A percentile compares a stretch with the other conserved stretches of the same genome.
Evolutionary conservation across 1,140 invertebrate species (phyloP).

Genomic region (Callitettix versicolor): DNA sequence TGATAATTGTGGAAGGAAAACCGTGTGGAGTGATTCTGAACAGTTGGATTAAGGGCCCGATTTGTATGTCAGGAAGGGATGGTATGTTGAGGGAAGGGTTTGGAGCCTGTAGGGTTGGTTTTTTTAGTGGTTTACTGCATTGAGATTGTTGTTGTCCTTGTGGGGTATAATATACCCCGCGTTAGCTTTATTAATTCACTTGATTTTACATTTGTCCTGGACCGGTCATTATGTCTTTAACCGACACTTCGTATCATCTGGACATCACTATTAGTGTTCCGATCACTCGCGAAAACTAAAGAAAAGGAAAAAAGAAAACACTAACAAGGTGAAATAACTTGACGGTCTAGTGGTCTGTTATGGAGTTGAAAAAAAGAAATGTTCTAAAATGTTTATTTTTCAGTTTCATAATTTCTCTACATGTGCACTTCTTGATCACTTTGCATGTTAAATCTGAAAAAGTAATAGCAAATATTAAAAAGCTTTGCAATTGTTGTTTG

Average conservation of each 20-base stretch:
- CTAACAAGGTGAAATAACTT: too few relatives aligned
- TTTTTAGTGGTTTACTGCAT: slow-evolving; percentile 19
- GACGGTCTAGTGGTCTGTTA: too few relatives aligned
- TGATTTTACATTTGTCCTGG: slow-evolving; percentile 11
- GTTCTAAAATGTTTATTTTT: too few relatives aligned
- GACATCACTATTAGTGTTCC: too few relatives aligned
- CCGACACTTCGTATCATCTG: background rate
- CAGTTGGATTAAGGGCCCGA: slow-evolving; percentile 19
- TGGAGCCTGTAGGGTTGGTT: slow-evolving; percentile 18
- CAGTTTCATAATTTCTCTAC: too few relatives aligned
- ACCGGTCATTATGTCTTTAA: slow-evolving; percentile 7
- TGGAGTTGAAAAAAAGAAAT: too few relatives aligned
- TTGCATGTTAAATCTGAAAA: too few relatives aligned
- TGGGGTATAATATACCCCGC: slow-evolving; percentile 12
- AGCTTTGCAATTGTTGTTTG: too few relatives aligned
- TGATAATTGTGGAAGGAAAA: slow-evolving; percentile 17
- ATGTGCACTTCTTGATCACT: too few relatives aligned
- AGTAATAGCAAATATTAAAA: too few relatives aligned
- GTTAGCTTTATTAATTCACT: slow-evolving; percentile 2
- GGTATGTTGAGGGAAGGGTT: slow-evolving; percentile 17
- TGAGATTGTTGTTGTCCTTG: slow-evolving; percentile 11
- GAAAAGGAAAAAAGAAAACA: too few relatives aligned
- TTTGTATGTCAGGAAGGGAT: slow-evolving; percentile 18
- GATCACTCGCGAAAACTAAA: too few relatives aligned
- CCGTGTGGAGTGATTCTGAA: slow-evolving; percentile 18